A percentile compares a stretch with the other conserved stretches of the same genome.
Evolutionary conservation across 2,888 invertebrate species (phyloP).

Genomic region (Epirrhoe alternata): DNA sequence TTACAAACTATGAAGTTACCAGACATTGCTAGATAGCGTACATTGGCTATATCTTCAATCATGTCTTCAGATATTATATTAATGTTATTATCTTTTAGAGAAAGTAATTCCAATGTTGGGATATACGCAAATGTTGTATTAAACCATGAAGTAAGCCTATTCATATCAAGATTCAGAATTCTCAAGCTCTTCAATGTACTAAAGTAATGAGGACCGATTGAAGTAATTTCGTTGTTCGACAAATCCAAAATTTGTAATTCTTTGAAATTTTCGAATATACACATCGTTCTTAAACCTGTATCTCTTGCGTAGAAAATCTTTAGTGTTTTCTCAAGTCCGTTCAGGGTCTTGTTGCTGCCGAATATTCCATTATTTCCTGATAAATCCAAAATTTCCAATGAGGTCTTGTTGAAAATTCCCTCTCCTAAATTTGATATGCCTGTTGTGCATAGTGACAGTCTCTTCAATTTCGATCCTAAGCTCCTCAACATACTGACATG

Average conservation of each 20-base stretch:
- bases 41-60: conserved; percentile 78
- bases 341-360: conserved; percentile 59
- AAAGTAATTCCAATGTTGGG: conserved; percentile 69
- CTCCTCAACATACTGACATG: conserved; percentile 50
- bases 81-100: conserved; percentile 82
- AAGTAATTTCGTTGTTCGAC: conserved; percentile 77
- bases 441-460: conserved; percentile 75
- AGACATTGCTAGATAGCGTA: conserved; percentile 80
- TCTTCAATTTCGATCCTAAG: conserved; percentile 54
- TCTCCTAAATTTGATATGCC: conserved; percentile 64
- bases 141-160: conserved; percentile 85
- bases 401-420: conserved; percentile 70
- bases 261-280: conserved; percentile 64
- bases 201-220: conserved; percentile 59
- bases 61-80: conserved; percentile 84
- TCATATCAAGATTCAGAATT: conserved; percentile 80
- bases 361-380: conserved; percentile 80
- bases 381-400: conserved; percentile 80
- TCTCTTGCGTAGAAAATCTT: conserved; percentile 75
- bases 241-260: conserved; percentile 79
- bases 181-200: conserved; percentile 66
- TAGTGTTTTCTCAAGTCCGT: conserved; percentile 70
- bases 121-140: conserved; percentile 66
- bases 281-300: conserved; percentile 66
- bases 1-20: conserved; percentile 86